These are phyloP conservation scores for Neolamprologus fasciatus DNA, from an alignment of 2,113 vertebrate genomes.

Conservation along the genomic window DNA sequence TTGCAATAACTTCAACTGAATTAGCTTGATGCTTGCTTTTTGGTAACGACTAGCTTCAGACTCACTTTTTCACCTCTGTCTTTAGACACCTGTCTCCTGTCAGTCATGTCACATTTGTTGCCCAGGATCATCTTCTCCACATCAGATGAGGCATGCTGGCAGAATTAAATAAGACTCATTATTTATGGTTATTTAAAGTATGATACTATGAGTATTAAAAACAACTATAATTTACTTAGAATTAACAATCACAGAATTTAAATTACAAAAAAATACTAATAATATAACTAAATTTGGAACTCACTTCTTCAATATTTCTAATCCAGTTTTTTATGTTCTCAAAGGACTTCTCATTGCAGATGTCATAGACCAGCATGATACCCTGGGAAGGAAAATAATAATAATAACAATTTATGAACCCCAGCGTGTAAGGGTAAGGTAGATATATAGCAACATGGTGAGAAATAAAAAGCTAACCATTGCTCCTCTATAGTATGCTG, in stretches of 20 bases:
- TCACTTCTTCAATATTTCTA: constrained; percentile 96
- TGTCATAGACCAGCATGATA: constrained; percentile 97
- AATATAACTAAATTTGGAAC: background rate
- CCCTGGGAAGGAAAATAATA: constrained; percentile 70
- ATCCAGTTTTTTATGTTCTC: constrained; percentile 99
- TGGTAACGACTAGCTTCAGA: background rate
- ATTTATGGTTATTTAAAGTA: background rate
- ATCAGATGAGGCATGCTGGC: constrained; percentile 92
- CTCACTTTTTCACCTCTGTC: constrained; percentile 94
- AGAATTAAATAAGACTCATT: background rate
- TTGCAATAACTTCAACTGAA: background rate
- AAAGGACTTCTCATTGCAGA: constrained; percentile 96
- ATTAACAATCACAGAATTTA: background rate
- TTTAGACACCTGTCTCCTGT: constrained; percentile 95
- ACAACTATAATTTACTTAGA: background rate
- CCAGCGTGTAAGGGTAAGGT: background rate
- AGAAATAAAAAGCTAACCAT: constrained; percentile 73
- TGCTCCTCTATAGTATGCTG: constrained; percentile 90
- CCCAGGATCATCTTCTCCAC: constrained; percentile 97
- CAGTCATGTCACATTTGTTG: constrained; percentile 98
- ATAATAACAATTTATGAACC: background rate
- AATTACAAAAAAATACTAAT: background rate
- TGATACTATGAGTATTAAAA: background rate
- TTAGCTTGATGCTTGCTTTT: background rate
- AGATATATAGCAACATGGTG: background rate